Conservation (phyloP, 1,140 invertebrate species). For the Drosophila truncata region DNA sequence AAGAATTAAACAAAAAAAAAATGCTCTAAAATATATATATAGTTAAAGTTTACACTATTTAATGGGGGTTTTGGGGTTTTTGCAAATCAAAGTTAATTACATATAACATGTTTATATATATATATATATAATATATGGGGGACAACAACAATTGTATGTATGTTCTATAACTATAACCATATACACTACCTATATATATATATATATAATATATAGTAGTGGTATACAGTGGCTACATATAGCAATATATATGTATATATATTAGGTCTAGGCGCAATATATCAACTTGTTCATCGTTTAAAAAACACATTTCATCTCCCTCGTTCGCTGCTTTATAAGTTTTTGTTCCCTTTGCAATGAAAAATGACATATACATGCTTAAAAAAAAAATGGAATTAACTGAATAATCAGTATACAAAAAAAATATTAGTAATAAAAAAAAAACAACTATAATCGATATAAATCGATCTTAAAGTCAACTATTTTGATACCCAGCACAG, state of each 20-base stretch:
- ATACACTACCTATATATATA: constrained; percentile 26
- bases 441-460: not conserved
- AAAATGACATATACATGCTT: constrained; percentile 40
- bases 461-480: constrained; percentile 12
- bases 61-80: constrained; percentile 18
- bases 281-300: constrained; percentile 39
- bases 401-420: not conserved
- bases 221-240: constrained; percentile 20
- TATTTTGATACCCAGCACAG: constrained; percentile 18
- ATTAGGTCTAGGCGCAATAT: constrained; percentile 39
- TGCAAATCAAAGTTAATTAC: constrained; percentile 35
- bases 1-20: constrained; percentile 11
- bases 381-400: not conserved
- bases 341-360: constrained; percentile 78
- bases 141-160: constrained; percentile 46
- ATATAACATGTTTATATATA: constrained; percentile 7
- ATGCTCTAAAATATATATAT: constrained; percentile 63
- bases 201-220: constrained; percentile 28
- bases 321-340: constrained; percentile 48
- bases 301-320: constrained; percentile 42
- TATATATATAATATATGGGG: constrained; percentile 3
- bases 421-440: no score
- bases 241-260: constrained; percentile 13
- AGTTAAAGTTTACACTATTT: constrained; percentile 16
- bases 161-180: constrained; percentile 52